Percentiles rank a stretch among this genome's conserved stretches.
These are phyloP conservation scores for Montipora cactus DNA, from an alignment of 64 coral and sea anemone species.

Conservation along the genomic window DNA sequence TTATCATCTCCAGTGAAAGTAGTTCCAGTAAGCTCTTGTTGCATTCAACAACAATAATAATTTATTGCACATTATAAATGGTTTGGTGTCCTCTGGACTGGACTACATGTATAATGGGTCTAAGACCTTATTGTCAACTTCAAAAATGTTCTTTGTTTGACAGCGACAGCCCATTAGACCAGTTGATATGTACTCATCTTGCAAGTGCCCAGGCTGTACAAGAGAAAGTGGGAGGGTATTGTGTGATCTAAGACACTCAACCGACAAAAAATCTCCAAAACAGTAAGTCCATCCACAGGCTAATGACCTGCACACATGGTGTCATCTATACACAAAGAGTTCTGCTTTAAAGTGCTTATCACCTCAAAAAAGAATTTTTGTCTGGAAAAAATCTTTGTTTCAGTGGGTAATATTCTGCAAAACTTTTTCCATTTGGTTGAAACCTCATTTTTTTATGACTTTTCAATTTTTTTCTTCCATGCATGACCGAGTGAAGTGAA, in stretches of 20 bases:
- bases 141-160: not conserved
- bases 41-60: not conserved
- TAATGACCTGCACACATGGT: too few species aligned
- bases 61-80: too few species aligned
- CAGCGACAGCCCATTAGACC: constrained; percentile 25
- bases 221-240: not conserved
- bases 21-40: not conserved
- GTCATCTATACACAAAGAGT: too few species aligned
- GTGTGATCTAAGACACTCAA: not conserved
- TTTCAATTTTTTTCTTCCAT: too few species aligned
- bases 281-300: not conserved
- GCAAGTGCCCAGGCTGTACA: constrained; percentile 11
- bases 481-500: too few species aligned
- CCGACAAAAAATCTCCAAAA: constrained; percentile 39
- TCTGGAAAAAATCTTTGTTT: too few species aligned
- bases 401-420: too few species aligned
- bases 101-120: too few species aligned
- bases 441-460: too few species aligned
- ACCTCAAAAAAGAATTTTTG: too few species aligned
- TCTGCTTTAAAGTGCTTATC: too few species aligned
- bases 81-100: not conserved
- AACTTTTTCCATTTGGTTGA: too few species aligned
- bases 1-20: constrained; percentile 33
- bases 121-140: not conserved
- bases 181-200: constrained; percentile 22